Conservation (phyloP, 2,888 invertebrate genomes). For the Drosophila longiperda region DNA sequence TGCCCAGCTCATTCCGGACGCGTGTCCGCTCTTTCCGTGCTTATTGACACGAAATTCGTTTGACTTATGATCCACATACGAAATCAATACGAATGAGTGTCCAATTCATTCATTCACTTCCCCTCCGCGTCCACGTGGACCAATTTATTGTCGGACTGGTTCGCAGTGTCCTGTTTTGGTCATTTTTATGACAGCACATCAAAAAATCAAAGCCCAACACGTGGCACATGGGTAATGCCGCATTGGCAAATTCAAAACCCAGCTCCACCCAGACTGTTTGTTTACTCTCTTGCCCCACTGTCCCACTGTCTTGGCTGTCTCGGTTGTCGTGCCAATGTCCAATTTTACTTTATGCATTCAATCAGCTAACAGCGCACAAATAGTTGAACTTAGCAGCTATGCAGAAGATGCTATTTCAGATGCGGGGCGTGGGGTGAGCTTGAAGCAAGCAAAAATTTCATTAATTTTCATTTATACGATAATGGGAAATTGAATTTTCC, state of each 20-base stretch:
- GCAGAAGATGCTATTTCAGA: conserved; percentile 37
- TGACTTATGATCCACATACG: conserved; percentile 55
- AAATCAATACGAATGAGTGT: conserved; percentile 54
- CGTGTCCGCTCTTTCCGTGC: conserved; percentile 15
- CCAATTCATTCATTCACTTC: conserved; percentile 32
- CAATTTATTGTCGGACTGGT: conserved; percentile 3
- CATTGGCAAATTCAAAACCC: conserved; percentile 42
- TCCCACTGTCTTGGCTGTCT: neutral
- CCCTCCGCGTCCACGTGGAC: neutral
- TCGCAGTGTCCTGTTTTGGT: conserved; percentile 10
- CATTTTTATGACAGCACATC: conserved; percentile 62
- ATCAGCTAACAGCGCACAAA: conserved; percentile 62
- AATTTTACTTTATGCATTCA: conserved; percentile 58
- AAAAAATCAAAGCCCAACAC: conserved; percentile 63
- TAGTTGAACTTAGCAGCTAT: conserved; percentile 35
- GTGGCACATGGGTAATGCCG: conserved; percentile 67
- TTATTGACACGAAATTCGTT: conserved; percentile 55
- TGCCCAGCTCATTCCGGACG: conserved; percentile 12
- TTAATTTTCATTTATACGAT: conserved; percentile 75
- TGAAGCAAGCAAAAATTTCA: conserved; percentile 55
- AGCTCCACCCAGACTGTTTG: conserved; percentile 18
- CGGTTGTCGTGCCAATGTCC: conserved; percentile 1
- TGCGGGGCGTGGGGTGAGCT: conserved; percentile 32
- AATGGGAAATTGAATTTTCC: conserved; percentile 73
- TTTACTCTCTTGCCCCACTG: neutral